Percentiles rank a stretch among this genome's conserved stretches.
phyloP scores from a whole-genome alignment of 2,113 vertebrate species.

The Stercorarius parasiticus region DNA sequence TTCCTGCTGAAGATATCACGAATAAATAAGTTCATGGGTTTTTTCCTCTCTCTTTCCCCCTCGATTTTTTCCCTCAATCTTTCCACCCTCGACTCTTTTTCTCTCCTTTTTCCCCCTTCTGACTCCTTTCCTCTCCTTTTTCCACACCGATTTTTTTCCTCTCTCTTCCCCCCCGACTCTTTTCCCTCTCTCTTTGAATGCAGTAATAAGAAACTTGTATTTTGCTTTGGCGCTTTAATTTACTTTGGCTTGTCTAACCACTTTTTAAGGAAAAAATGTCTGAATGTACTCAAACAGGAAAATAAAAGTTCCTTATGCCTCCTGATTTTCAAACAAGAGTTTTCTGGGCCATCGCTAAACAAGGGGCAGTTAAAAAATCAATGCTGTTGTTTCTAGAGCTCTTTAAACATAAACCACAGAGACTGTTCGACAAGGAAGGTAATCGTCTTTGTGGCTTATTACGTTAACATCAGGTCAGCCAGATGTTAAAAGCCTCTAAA shows the following conservation, averaged over 20 bases:
- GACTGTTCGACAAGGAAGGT: neutral
- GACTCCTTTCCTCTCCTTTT: too few relatives aligned
- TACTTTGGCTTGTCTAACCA: neutral
- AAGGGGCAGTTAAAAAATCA: neutral
- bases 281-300: neutral
- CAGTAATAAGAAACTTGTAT: neutral
- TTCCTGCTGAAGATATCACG: neutral
- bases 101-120: too few relatives aligned
- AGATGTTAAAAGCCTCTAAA: neutral
- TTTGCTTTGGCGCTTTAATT: neutral
- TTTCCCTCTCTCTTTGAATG: too few relatives aligned
- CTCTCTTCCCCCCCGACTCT: too few relatives aligned
- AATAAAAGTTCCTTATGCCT: neutral
- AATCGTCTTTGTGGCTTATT: neutral
- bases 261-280: neutral
- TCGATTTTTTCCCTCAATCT: too few relatives aligned
- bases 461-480: neutral
- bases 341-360: neutral
- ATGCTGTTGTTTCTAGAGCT: neutral
- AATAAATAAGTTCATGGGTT: neutral
- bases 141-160: too few relatives aligned
- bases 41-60: too few relatives aligned
- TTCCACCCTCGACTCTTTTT: too few relatives aligned
- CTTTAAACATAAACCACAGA: neutral
- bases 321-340: neutral